Percentiles rank a stretch among this genome's conserved stretches.
phyloP scores from a whole-genome alignment of 1,140 invertebrate species.

The Vanessa tameamea region DNA sequence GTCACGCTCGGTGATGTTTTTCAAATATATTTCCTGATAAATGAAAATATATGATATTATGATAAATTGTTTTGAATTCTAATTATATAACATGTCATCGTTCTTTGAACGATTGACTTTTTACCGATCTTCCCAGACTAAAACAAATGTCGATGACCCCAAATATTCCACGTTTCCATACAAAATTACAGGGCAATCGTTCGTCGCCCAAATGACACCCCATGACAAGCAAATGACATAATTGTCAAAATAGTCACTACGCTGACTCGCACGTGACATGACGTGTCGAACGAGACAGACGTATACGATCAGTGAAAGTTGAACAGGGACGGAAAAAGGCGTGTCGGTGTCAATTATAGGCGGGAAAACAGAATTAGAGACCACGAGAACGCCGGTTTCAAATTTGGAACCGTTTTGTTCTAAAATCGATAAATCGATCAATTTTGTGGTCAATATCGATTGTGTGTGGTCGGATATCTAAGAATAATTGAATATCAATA shows the following conservation, averaged over 20 bases:
- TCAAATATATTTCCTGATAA: too few relatives aligned
- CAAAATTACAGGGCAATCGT: slow-evolving; percentile 77
- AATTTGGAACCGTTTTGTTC: slow-evolving; percentile 77
- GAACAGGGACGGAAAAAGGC: slow-evolving; percentile 54
- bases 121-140: slow-evolving; percentile 70
- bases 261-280: slow-evolving; percentile 76
- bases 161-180: slow-evolving; percentile 70
- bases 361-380: slow-evolving; percentile 79
- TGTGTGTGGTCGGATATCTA: slow-evolving; percentile 76
- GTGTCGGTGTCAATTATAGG: slow-evolving; percentile 78
- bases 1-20: too few relatives aligned
- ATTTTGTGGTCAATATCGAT: slow-evolving; percentile 67
- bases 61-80: neutral
- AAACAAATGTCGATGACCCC: slow-evolving; percentile 69
- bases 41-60: neutral
- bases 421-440: slow-evolving; percentile 77
- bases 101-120: neutral
- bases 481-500: slow-evolving; percentile 76
- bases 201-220: slow-evolving; percentile 78
- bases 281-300: slow-evolving; percentile 50
- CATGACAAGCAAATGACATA: slow-evolving; percentile 79
- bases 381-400: slow-evolving; percentile 64
- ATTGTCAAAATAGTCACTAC: slow-evolving; percentile 79
- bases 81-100: neutral
- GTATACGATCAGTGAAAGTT: slow-evolving; percentile 25